Evolutionary conservation across 2,888 invertebrate species (phyloP).

Genomic region (Amphipoea lucens): DNA sequence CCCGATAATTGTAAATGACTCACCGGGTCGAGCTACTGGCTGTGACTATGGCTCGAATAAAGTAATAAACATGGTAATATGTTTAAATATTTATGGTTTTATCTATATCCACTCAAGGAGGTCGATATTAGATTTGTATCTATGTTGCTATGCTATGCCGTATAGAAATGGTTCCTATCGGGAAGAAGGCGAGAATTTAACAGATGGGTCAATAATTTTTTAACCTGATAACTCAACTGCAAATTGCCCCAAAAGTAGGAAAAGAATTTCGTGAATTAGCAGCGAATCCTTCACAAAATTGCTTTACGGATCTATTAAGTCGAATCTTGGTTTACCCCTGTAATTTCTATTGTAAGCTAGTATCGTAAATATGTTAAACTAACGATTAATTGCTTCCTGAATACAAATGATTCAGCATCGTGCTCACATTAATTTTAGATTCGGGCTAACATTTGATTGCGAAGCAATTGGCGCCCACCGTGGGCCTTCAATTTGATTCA

Average conservation of each 20-base stretch:
- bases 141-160: background rate
- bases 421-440: slow-evolving; percentile 57
- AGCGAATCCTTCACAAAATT: background rate
- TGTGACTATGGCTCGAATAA: slow-evolving; percentile 34
- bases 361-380: slow-evolving; percentile 25
- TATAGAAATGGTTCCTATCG: background rate
- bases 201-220: background rate
- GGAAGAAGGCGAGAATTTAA: background rate
- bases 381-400: slow-evolving; percentile 45
- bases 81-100: slow-evolving; percentile 18
- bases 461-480: slow-evolving; percentile 60
- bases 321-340: background rate
- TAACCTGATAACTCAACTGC: background rate
- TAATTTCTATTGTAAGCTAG: slow-evolving; percentile 3
- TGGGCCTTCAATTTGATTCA: slow-evolving; percentile 53
- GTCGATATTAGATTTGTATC: background rate
- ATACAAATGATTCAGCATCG: slow-evolving; percentile 45
- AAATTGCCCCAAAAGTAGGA: too few relatives aligned
- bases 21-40: slow-evolving; percentile 61
- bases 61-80: slow-evolving; percentile 51
- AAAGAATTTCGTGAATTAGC: background rate
- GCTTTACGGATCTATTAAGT: background rate
- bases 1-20: slow-evolving; percentile 81
- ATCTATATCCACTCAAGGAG: background rate
- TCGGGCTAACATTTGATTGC: slow-evolving; percentile 28